These are phyloP conservation scores for Pampusana beccarii DNA, from an alignment of 2,113 vertebrate genomes.

Conservation along the genomic window DNA sequence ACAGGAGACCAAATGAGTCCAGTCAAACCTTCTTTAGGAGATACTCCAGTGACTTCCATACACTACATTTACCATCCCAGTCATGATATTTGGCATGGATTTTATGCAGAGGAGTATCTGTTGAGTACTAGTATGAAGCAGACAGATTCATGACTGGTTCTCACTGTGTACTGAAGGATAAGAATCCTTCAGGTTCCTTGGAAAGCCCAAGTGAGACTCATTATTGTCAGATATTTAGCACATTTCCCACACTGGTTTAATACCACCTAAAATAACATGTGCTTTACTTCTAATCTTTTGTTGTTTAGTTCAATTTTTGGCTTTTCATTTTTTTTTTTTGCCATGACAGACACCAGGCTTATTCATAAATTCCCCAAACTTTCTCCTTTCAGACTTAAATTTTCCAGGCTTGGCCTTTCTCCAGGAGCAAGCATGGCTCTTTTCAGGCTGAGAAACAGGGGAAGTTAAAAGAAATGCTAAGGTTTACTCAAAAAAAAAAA, in stretches of 20 bases:
- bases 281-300: neutral
- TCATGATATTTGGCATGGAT: neutral
- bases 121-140: neutral
- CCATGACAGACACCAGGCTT: neutral
- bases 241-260: neutral
- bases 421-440: neutral
- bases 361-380: neutral
- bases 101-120: neutral
- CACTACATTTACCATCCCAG: neutral
- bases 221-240: neutral
- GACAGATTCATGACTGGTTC: neutral
- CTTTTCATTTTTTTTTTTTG: neutral
- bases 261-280: neutral
- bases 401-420: constrained; percentile 9
- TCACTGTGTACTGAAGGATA: neutral
- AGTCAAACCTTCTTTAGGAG: neutral
- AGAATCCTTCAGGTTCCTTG: neutral
- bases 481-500: neutral
- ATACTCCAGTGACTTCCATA: neutral
- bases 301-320: neutral
- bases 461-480: neutral
- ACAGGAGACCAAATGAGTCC: neutral
- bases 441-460: neutral
- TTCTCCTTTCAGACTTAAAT: neutral
- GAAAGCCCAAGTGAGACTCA: neutral